Evolutionary conservation across 1,140 invertebrate species (phyloP).

Genomic region (Drosophila kanapiae): DNA sequence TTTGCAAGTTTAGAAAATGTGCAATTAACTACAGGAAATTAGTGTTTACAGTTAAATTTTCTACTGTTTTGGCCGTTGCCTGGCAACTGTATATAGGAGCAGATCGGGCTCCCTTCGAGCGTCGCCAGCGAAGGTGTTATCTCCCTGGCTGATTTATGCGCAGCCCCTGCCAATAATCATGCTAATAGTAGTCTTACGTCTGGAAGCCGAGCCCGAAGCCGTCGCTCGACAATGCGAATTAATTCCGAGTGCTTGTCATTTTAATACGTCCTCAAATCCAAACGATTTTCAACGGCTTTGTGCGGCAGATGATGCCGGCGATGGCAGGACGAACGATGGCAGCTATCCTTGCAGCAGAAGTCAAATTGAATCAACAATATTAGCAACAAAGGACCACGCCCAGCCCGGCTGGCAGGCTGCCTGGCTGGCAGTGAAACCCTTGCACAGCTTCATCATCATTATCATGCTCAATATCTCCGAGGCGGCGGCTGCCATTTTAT

Average conservation of each 20-base stretch:
- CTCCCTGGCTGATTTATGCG: conserved; percentile 20
- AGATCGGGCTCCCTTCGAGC: background rate
- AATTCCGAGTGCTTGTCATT: conserved; percentile 75
- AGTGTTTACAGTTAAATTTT: conserved; percentile 65
- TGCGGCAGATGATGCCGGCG: conserved; percentile 17
- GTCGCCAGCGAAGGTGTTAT: conserved; percentile 4
- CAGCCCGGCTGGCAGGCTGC: background rate
- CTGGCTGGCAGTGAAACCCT: conserved; percentile 55
- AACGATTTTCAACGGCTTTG: conserved; percentile 65
- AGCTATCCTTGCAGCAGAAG: conserved; percentile 58
- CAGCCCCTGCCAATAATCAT: conserved; percentile 31
- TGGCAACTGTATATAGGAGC: background rate
- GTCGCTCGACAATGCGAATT: conserved; percentile 62
- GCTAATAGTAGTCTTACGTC: conserved; percentile 36
- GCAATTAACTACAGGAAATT: conserved; percentile 82
- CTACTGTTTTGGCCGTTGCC: conserved; percentile 12
- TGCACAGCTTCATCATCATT: conserved; percentile 80
- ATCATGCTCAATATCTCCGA: conserved; percentile 75
- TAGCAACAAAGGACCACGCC: conserved; percentile 71
- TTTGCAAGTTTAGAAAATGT: conserved; percentile 70
- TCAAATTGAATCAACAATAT: conserved; percentile 82
- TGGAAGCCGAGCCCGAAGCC: conserved; percentile 20
- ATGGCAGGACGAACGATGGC: conserved; percentile 18
- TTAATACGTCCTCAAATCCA: conserved; percentile 63
- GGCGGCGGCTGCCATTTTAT: conserved; percentile 72